A percentile compares a stretch with the other conserved stretches of the same genome.
phyloP scores from a whole-genome alignment of 2,797 vertebrate genomes.

The Sternotherus odoratus region DNA sequence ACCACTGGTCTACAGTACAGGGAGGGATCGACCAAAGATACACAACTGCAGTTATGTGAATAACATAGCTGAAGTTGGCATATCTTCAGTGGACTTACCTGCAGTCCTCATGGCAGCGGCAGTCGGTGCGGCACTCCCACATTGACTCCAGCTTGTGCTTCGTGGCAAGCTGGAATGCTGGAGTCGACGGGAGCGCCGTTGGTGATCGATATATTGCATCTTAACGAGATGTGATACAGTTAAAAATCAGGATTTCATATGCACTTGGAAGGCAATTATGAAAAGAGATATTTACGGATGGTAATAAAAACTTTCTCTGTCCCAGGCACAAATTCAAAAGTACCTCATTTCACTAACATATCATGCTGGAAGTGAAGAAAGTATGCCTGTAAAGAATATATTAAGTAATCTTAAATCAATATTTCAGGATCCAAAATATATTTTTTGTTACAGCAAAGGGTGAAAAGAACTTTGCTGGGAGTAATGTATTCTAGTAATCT shows the following conservation, averaged over 20 bases:
- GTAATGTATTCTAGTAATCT: background rate
- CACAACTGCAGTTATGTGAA: no score
- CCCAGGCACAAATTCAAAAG: background rate
- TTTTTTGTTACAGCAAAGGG: background rate
- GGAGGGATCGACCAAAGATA: no score
- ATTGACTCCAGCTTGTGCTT: no score
- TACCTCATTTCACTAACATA: background rate
- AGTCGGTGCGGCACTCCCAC: no score
- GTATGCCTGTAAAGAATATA: background rate
- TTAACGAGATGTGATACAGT: no score
- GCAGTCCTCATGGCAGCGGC: no score
- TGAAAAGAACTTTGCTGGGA: background rate
- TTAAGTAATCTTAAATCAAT: background rate
- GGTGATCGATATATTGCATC: no score
- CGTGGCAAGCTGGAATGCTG: no score
- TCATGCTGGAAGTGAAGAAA: background rate
- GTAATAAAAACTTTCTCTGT: constrained; percentile 30
- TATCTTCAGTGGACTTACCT: no score
- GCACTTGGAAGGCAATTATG: constrained; percentile 6
- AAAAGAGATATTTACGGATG: constrained; percentile 25
- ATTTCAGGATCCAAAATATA: background rate
- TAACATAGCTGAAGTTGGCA: no score
- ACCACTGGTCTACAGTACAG: no score
- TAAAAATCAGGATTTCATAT: background rate
- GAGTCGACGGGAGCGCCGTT: no score